phyloP scores from a whole-genome alignment of 2,113 vertebrate species.

The Alouatta palliata region DNA sequence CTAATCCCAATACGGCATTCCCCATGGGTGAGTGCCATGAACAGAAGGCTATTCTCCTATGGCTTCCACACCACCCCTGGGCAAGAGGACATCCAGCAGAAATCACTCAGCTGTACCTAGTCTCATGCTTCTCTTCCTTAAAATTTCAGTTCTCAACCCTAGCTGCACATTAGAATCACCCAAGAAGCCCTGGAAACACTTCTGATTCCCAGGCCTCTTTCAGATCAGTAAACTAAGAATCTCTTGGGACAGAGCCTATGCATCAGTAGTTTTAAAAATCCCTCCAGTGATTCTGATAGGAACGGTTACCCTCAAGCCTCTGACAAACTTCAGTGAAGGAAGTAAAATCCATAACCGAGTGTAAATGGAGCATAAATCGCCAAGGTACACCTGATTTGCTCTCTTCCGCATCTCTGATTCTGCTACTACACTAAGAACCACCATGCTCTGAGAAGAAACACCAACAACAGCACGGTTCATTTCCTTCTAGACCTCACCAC shows the following conservation, averaged over 20 bases:
- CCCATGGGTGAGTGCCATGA: neutral
- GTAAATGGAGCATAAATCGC: neutral
- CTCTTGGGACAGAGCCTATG: neutral
- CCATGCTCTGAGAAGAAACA: slow-evolving; percentile 8
- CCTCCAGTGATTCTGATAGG: slow-evolving; percentile 25
- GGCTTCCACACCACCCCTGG: neutral
- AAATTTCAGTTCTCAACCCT: neutral
- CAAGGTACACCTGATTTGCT: neutral
- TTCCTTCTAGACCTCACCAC: slow-evolving; percentile 47
- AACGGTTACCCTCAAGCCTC: slow-evolving; percentile 11
- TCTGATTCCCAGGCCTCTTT: neutral
- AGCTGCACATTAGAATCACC: neutral
- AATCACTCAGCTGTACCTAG: neutral
- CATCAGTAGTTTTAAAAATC: neutral
- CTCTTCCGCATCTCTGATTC: slow-evolving; percentile 47
- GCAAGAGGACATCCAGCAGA: neutral
- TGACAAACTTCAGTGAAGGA: slow-evolving; percentile 36
- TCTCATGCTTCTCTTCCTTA: neutral
- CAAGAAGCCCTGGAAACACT: neutral
- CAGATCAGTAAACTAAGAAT: neutral
- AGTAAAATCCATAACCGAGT: slow-evolving; percentile 17
- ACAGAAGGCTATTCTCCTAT: neutral
- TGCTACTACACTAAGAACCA: neutral
- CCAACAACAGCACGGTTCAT: neutral
- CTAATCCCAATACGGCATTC: neutral